Percentiles rank a stretch among this genome's conserved stretches.
Conservation (phyloP, 2,888 invertebrate genomes). For the Dolomedes plantarius region DNA sequence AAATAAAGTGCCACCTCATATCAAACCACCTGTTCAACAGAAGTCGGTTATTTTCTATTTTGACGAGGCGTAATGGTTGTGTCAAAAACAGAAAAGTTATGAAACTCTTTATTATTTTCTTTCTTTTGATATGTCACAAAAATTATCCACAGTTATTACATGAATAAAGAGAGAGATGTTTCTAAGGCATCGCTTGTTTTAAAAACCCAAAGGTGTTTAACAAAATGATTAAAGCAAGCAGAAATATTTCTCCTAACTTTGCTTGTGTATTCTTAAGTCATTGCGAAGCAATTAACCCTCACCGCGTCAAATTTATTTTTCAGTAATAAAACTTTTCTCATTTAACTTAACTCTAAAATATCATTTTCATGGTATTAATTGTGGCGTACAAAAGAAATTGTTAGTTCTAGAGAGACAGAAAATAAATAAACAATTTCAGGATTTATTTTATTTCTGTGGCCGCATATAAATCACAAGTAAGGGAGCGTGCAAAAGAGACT, state of each 20-base stretch:
- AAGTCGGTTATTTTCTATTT: constrained; percentile 17
- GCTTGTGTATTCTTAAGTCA: neutral
- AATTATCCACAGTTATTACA: neutral
- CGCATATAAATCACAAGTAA: too few relatives aligned
- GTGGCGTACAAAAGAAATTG: neutral
- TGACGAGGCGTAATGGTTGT: constrained; percentile 20
- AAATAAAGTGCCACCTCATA: neutral
- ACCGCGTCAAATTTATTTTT: neutral
- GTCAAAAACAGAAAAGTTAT: constrained; percentile 20
- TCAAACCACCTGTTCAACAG: constrained; percentile 3
- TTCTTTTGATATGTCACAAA: constrained; percentile 18
- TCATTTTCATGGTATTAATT: neutral
- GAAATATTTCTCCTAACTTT: neutral
- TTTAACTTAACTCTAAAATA: neutral
- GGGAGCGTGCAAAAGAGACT: too few relatives aligned
- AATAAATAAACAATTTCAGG: too few relatives aligned
- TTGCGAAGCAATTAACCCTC: neutral
- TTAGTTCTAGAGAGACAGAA: neutral
- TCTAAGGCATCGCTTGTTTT: constrained; percentile 24
- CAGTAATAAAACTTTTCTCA: neutral
- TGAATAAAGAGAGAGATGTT: constrained; percentile 25
- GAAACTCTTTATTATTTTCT: constrained; percentile 18
- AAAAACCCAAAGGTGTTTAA: constrained; percentile 3
- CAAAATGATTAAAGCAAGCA: neutral
- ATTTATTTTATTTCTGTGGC: too few relatives aligned